Evolutionary conservation across 2,888 invertebrate genomes (phyloP).

Genomic region (Athripsodes cinereus): DNA sequence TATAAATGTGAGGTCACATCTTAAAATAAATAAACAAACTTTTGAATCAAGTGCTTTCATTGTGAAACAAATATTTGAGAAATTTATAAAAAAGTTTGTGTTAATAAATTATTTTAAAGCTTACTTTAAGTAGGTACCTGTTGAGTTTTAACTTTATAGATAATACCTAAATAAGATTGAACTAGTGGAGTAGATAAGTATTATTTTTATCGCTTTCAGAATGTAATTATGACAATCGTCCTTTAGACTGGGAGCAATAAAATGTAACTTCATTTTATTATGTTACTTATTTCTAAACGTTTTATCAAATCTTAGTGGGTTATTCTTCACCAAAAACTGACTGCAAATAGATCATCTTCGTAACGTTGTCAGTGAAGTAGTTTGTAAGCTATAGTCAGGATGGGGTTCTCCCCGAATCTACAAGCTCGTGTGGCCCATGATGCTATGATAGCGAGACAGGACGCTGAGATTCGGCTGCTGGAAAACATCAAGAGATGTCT

Average conservation of each 20-base stretch:
- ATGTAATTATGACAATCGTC: background rate
- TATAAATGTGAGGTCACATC: slow-evolving; percentile 19
- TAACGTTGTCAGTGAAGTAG: too few species aligned
- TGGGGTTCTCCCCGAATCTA: slow-evolving; percentile 83
- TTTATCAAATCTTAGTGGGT: background rate
- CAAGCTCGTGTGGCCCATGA: slow-evolving; percentile 88
- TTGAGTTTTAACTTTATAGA: too few species aligned
- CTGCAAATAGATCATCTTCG: too few species aligned
- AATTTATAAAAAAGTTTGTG: too few species aligned
- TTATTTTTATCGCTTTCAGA: background rate
- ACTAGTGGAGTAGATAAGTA: too few species aligned
- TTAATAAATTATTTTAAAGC: too few species aligned
- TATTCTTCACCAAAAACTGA: too few species aligned
- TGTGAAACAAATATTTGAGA: background rate
- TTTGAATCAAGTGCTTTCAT: background rate
- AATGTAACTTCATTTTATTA: background rate
- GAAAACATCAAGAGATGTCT: slow-evolving; percentile 88
- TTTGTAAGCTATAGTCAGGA: slow-evolving; percentile 31
- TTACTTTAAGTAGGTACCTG: too few species aligned
- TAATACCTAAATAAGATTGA: too few species aligned
- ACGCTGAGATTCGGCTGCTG: slow-evolving; percentile 86
- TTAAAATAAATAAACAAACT: slow-evolving; percentile 23
- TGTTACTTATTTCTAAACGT: background rate
- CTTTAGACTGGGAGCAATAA: background rate
- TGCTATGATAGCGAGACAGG: slow-evolving; percentile 83